These are phyloP conservation scores for Platysteira castanea DNA, from an alignment of 2,113 vertebrate species.

Conservation along the genomic window DNA sequence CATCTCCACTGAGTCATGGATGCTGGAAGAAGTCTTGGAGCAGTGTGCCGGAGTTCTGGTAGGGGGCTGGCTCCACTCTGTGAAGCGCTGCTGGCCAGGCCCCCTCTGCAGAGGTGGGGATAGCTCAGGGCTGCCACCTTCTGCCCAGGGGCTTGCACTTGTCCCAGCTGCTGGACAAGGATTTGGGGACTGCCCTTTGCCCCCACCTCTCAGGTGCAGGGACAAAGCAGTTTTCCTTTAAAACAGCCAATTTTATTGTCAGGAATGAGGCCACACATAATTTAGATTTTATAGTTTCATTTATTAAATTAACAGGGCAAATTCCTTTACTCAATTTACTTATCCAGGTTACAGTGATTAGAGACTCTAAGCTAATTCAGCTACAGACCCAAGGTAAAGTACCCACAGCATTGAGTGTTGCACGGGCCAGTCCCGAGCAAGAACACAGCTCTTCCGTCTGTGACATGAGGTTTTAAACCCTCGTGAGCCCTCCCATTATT, in stretches of 20 bases:
- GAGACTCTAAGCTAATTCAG: no score
- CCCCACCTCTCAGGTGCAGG: background rate
- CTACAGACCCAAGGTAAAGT: no score
- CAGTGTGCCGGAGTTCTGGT: background rate
- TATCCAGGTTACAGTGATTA: no score
- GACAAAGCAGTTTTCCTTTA: background rate
- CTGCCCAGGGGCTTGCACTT: background rate
- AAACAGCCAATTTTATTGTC: background rate
- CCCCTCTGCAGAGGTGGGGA: background rate
- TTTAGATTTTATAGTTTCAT: no score
- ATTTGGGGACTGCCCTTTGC: background rate
- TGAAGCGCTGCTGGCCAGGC: background rate
- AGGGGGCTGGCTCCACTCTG: fast-evolving
- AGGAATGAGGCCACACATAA: no score
- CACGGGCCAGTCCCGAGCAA: no score
- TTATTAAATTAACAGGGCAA: no score
- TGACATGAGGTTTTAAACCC: no score
- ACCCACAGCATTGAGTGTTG: no score
- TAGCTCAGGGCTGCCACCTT: fast-evolving
- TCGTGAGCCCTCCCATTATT: no score
- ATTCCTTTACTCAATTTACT: no score
- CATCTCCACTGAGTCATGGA: background rate
- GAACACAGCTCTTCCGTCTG: no score
- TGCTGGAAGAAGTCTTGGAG: background rate
- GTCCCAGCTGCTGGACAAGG: background rate